These are phyloP conservation scores for Natator depressus DNA, from an alignment of 2,113 vertebrate species.

Conservation along the genomic window DNA sequence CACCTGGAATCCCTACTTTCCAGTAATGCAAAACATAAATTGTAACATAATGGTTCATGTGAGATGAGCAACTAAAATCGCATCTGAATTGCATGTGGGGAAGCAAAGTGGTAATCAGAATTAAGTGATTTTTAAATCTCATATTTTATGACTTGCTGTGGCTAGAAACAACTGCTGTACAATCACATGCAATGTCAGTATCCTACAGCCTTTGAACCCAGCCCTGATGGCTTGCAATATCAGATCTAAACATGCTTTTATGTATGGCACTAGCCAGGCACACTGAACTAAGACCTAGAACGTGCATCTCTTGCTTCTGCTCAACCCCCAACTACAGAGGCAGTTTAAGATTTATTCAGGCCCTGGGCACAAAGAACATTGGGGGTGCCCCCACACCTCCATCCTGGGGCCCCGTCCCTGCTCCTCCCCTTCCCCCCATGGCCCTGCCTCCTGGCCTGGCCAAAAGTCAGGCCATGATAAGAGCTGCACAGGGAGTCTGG, in stretches of 20 bases:
- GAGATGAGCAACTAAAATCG: background rate
- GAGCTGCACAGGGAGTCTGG: no score
- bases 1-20: background rate
- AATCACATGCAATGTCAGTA: no score
- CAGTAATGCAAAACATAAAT: background rate
- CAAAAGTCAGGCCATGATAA: no score
- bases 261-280: background rate
- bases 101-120: background rate
- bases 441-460: no score
- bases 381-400: no score
- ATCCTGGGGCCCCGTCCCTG: rapidly evolving
- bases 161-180: background rate
- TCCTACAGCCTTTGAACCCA: background rate
- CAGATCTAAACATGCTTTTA: background rate
- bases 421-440: no score
- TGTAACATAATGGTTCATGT: background rate
- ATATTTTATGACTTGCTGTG: background rate
- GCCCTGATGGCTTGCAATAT: background rate
- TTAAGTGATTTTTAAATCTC: background rate
- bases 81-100: background rate
- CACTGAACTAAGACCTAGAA: background rate
- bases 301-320: background rate
- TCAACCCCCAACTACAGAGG: background rate
- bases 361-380: no score
- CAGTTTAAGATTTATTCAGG: no score